Evolutionary conservation across 2,113 vertebrate genomes (phyloP).

Genomic region (Rhinoptilus africanus): DNA sequence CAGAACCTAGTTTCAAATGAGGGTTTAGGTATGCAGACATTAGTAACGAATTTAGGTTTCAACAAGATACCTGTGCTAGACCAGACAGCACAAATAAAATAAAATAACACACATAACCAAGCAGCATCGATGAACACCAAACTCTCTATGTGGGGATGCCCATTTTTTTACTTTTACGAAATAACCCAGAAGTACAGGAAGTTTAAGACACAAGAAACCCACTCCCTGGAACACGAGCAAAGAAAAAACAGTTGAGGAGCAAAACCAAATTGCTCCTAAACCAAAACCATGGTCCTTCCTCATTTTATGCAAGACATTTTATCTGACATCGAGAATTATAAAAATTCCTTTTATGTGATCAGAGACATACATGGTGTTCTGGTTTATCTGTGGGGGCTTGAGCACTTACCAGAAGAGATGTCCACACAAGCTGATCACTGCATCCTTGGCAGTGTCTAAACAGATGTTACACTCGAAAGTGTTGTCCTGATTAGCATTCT

Average conservation of each 20-base stretch:
- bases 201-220: neutral
- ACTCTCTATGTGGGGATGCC: neutral
- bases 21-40: neutral
- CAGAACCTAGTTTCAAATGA: neutral
- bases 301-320: neutral
- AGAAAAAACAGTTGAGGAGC: neutral
- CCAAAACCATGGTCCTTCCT: neutral
- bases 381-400: neutral
- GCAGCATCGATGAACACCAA: neutral
- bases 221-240: neutral
- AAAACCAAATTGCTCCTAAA: neutral
- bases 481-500: conserved; percentile 86
- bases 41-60: neutral
- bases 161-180: neutral
- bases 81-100: neutral
- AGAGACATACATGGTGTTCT: neutral
- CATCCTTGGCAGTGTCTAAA: conserved; percentile 97
- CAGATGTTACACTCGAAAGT: conserved; percentile 99
- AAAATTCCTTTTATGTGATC: neutral
- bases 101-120: neutral
- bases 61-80: neutral
- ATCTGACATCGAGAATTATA: neutral
- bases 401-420: conserved; percentile 93
- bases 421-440: conserved; percentile 96
- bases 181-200: neutral